Base-by-base conservation (phyloP, 2,888 invertebrate genomes). In the Pristionchus mayeri region DNA sequence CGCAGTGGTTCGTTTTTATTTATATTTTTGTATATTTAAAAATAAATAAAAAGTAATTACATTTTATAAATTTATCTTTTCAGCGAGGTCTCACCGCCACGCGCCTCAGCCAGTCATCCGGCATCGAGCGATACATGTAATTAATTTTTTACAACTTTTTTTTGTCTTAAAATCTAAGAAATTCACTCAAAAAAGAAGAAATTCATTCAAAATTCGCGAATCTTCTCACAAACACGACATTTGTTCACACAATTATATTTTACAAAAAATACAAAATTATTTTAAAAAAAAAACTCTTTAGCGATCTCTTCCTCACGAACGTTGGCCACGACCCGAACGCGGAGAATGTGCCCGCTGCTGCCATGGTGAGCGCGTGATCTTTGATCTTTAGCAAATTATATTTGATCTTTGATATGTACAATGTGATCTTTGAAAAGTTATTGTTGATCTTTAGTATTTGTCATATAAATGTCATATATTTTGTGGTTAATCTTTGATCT, bases 111-210 rank as follows among this genome's bases (percentile, higher is more conserved):
- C 48, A 50, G 9, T 18, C 76, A 9, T 78, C 76, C 9, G 76
- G 50, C 34, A 50, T 78, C 50, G 76, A 78, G 76, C 76, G 76
- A 78, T 78, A 78, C 76, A 78, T 78, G 76, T 78, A 4, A 40
- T 3, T 48, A 11, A 40, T 48, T 37, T 44, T n/a, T 75, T 44
- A 16, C 24, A 44, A 44, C 7, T 44, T 44, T 13, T 44, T 9
- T 44, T 44, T 13, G 6, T 44, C 44, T 44, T 44, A 44, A 13
- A 9, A 13, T 44, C 44, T 44, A 44, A 44, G 44, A 44, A 9
- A 44, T 9, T 44, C 7, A 44, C 44, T 44, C 13, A 44, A n/a
- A n/a, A n/a, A n/a, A n/a, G n/a, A n/a, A n/a, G n/a, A n/a, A n/a
- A n/a, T n/a, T n/a, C n/a, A n/a, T n/a, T n/a, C n/a, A n/a, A n/a